These are phyloP conservation scores for Andrena hattorfiana DNA, from an alignment of 2,888 invertebrate genomes.

Conservation along the genomic window DNA sequence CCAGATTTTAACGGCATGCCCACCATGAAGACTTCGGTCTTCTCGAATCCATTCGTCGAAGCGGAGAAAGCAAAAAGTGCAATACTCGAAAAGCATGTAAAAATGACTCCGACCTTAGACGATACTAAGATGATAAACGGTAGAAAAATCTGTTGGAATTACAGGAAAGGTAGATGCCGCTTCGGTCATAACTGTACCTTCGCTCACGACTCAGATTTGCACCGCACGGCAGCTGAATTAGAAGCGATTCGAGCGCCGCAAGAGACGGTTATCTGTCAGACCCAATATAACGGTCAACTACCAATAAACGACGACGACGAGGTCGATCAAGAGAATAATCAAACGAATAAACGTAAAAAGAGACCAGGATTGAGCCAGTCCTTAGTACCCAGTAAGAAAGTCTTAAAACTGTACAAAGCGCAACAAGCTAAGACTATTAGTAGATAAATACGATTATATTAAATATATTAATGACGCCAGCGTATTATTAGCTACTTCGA, in stretches of 20 bases:
- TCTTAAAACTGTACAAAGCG: slow-evolving; percentile 91
- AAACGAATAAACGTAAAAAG: slow-evolving; percentile 87
- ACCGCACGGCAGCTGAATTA: slow-evolving; percentile 88
- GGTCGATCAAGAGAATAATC: slow-evolving; percentile 86
- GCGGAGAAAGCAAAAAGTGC: slow-evolving; percentile 95
- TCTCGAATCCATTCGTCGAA: slow-evolving; percentile 94
- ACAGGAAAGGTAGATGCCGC: slow-evolving; percentile 94
- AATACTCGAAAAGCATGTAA: slow-evolving; percentile 95
- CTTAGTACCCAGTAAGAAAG: slow-evolving; percentile 93
- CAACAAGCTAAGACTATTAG: slow-evolving; percentile 86
- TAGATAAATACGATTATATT: slow-evolving; percentile 75
- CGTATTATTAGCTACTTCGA: slow-evolving; percentile 26
- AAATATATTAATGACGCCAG: slow-evolving; percentile 21
- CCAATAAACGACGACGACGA: slow-evolving; percentile 81
- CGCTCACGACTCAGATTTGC: slow-evolving; percentile 95
- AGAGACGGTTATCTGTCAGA: slow-evolving; percentile 84
- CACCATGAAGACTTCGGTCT: slow-evolving; percentile 90
- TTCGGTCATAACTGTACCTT: slow-evolving; percentile 97
- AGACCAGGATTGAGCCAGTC: slow-evolving; percentile 92
- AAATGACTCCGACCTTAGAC: slow-evolving; percentile 91
- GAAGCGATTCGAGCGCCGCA: slow-evolving; percentile 86
- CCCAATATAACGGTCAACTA: slow-evolving; percentile 78
- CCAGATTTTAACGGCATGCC: slow-evolving; percentile 87
- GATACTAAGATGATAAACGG: slow-evolving; percentile 93
- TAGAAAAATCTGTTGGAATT: slow-evolving; percentile 97